phyloP scores from a whole-genome alignment of 2,113 vertebrate genomes.

The Apodemus sylvaticus region DNA sequence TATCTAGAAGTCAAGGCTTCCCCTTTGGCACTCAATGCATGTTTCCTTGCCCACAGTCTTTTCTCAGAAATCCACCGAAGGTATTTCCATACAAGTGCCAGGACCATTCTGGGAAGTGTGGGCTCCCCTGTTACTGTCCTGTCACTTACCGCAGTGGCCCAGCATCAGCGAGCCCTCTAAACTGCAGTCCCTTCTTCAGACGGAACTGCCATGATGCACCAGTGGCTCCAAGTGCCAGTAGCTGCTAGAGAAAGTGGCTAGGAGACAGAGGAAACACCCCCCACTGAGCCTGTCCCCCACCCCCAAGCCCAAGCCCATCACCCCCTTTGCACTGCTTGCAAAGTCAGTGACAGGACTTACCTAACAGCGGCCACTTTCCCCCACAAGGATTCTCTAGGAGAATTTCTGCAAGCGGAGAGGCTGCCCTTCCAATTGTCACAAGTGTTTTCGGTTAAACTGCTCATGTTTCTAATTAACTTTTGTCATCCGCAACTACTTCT shows the following conservation, averaged over 20 bases:
- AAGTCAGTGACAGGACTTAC: constrained; percentile 80
- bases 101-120: constrained; percentile 34
- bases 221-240: background rate
- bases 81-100: constrained; percentile 32
- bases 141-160: constrained; percentile 42
- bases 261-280: background rate
- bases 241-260: constrained; percentile 53
- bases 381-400: constrained; percentile 79
- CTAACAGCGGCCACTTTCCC: constrained; percentile 81
- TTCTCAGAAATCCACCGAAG: constrained; percentile 83
- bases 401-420: constrained; percentile 81
- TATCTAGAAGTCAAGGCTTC: constrained; percentile 77
- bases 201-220: background rate
- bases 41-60: constrained; percentile 60
- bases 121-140: background rate
- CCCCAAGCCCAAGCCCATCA: background rate
- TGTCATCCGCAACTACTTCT: constrained; percentile 86
- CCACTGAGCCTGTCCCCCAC: background rate
- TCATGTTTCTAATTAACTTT: constrained; percentile 90
- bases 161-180: background rate
- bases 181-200: background rate
- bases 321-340: background rate
- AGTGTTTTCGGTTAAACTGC: constrained; percentile 87
- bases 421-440: constrained; percentile 86
- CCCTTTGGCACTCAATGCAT: constrained; percentile 69